These are phyloP conservation scores for Oscheius onirici DNA, from an alignment of 2,888 invertebrate species.

Conservation along the genomic window DNA sequence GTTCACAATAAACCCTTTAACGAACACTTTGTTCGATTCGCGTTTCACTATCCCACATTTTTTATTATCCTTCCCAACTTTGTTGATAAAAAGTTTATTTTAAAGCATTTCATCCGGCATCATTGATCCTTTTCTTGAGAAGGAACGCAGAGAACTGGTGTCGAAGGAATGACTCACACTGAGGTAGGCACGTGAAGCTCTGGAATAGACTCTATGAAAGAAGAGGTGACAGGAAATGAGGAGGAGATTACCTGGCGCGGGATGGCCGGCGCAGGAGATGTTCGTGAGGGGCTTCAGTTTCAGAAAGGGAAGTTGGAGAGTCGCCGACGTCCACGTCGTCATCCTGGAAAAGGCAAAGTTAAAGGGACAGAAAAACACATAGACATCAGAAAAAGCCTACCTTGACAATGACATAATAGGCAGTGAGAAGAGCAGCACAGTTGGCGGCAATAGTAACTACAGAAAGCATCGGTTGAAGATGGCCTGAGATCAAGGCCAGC, in stretches of 20 bases:
- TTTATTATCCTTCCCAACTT: too few species aligned
- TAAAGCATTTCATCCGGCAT: conserved; percentile 53
- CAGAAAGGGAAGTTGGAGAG: conserved; percentile 62
- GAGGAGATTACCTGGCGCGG: neutral
- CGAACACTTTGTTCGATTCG: too few species aligned
- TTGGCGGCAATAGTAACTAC: conserved; percentile 69
- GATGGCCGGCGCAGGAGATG: conserved; percentile 32
- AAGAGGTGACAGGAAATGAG: neutral
- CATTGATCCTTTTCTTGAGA: conserved; percentile 64
- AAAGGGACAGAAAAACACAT: neutral
- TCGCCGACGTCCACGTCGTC: conserved; percentile 70
- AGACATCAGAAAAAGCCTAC: conserved; percentile 26
- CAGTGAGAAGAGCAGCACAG: conserved; percentile 67
- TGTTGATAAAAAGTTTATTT: conserved; percentile 7
- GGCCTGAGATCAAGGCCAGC: conserved; percentile 64
- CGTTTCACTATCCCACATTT: too few species aligned
- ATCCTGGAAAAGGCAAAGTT: conserved; percentile 56
- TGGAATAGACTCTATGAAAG: conserved; percentile 33
- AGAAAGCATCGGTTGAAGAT: conserved; percentile 68
- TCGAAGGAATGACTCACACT: conserved; percentile 68
- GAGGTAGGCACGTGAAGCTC: conserved; percentile 62
- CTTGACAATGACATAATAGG: conserved; percentile 71
- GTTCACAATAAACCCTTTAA: too few species aligned
- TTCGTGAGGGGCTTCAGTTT: conserved; percentile 58
- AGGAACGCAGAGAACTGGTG: conserved; percentile 65